phyloP scores from a whole-genome alignment of 2,113 vertebrate genomes.

The Oreochromis tanganicae region DNA sequence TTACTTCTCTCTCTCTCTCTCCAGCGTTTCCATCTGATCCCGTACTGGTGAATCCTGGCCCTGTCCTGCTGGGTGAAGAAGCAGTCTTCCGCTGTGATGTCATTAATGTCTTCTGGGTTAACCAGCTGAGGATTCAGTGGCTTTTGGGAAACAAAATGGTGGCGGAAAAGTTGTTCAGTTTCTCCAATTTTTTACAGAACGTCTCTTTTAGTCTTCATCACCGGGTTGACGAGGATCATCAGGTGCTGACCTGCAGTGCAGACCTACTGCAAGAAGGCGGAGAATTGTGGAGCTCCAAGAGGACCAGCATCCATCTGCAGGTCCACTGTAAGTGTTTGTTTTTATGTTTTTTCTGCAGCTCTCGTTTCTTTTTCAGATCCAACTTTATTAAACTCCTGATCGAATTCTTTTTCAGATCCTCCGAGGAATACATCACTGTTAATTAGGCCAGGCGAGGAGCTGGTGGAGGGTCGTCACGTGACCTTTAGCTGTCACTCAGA shows the following conservation, averaged over 20 bases:
- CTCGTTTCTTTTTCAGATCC: neutral
- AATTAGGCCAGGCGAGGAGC: conserved; percentile 50
- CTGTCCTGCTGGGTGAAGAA: neutral
- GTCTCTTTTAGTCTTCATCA: neutral
- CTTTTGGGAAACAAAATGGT: neutral
- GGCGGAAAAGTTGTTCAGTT: neutral
- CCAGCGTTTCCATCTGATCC: conserved; percentile 44
- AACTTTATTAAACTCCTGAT: neutral
- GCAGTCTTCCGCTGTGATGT: conserved; percentile 13
- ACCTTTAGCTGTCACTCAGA: conserved; percentile 52
- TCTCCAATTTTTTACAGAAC: conserved; percentile 24
- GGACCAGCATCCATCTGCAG: neutral
- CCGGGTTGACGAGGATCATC: neutral
- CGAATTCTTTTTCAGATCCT: conserved; percentile 45
- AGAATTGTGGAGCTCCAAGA: neutral
- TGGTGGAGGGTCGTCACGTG: conserved; percentile 46
- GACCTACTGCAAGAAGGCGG: conserved; percentile 11
- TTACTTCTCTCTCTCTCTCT: neutral
- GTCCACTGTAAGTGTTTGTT: conserved; percentile 35
- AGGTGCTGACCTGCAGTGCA: conserved; percentile 8
- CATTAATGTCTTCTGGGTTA: neutral
- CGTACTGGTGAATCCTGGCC: conserved; percentile 5
- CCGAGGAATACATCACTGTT: conserved; percentile 56
- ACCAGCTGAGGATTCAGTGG: conserved; percentile 42
- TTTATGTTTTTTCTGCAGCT: neutral